Evolutionary conservation across 2,888 invertebrate species (phyloP), one percentile per base, ranked within the genome.

Genomic region (Macaria liturata): DNA sequence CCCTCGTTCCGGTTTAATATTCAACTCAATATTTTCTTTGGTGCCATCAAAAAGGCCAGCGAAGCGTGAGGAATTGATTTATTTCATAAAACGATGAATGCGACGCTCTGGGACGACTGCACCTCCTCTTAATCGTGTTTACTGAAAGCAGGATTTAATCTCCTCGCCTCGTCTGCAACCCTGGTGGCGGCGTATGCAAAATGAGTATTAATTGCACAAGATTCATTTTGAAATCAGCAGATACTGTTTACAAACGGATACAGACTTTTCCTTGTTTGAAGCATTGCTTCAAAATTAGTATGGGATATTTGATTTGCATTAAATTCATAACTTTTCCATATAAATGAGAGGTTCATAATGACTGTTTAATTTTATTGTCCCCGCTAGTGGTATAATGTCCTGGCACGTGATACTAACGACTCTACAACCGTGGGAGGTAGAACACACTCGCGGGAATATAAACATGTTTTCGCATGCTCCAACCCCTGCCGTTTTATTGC

Each of bases 381-480:
- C 48, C 31, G 49, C 42, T 59, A 52, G 59, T 49, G 51, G 49
- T 49, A 42, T 60, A 56, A 56, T 55, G 49, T 37, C 42, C n/a
- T 31, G 45, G 31, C 55, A 52, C 55, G 32, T 53, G 61, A 37
- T 54, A 43, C 52, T 54, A 57, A 55, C 39, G 45, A 47, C 45
- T 9, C 20, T 4, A 32, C 49, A 50, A 53, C 42, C 59, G 46
- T 43, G 55, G 51, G 56, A 40, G 51, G 47, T 6, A 57, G 7
- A 55, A 57, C 55, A 52, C n/a, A 56, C 61, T 45, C 34, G 49
- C 34, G 55, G 53, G 59, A 54, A 59, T 57, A 62, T 59, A 64
- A 68, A 69, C 65, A 67, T 68, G 64, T 67, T 66, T 65, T 66
- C 58, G 57, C 61, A 62, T 61, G 59, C 60, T 9, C 54, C 37